These are phyloP conservation scores for Volucella zonaria DNA, from an alignment of 2,888 invertebrate genomes.

Conservation along the genomic window DNA sequence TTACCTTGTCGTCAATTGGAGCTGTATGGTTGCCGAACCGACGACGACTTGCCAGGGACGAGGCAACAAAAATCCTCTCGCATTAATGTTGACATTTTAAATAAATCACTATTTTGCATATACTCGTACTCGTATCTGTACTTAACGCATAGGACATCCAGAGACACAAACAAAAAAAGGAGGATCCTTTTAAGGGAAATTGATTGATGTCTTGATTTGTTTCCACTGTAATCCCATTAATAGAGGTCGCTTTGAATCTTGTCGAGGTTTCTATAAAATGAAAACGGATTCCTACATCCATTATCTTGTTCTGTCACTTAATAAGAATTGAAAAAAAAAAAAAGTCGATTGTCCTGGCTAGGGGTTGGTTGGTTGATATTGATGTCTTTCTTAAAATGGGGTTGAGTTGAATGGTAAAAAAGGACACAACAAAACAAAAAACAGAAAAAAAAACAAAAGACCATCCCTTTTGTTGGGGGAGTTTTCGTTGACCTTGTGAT, in stretches of 20 bases:
- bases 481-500: constrained; percentile 70
- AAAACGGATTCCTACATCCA: background rate
- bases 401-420: no score
- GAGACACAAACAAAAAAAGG: background rate
- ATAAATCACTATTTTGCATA: constrained; percentile 72
- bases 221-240: constrained; percentile 70
- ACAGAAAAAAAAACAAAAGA: no score
- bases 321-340: constrained; percentile 10
- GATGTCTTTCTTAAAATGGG: background rate
- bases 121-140: background rate
- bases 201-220: constrained; percentile 74
- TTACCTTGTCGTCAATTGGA: constrained; percentile 39
- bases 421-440: no score
- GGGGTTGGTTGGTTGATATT: constrained; percentile 8
- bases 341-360: background rate
- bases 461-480: constrained; percentile 59
- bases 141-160: constrained; percentile 5
- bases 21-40: background rate
- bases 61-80: constrained; percentile 50
- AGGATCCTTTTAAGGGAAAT: constrained; percentile 52
- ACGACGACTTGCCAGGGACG: background rate
- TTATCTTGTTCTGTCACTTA: constrained; percentile 39
- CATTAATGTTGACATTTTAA: constrained; percentile 70
- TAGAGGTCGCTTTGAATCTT: constrained; percentile 50
- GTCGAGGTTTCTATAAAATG: constrained; percentile 9